Base-by-base conservation (phyloP, 2,888 invertebrate genomes). In the Mellilla xanthometata region DNA sequence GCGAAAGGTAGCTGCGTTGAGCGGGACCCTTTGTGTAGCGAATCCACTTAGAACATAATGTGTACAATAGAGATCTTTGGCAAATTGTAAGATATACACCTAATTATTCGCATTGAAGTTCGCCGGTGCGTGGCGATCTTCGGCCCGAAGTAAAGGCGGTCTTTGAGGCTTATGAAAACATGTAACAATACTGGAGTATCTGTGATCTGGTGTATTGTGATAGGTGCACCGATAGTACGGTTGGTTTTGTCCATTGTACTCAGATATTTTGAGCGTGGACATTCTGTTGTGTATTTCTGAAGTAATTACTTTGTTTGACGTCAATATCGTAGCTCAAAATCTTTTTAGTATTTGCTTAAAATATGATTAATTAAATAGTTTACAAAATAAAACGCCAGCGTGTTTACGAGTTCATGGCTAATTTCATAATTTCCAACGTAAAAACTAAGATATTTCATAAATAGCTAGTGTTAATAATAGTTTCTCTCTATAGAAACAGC, bases 41-140 rank as follows among this genome's bases (percentile, higher is more conserved):
- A 82, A 89, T 88, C 88, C 87, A 88, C 88, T 88, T 89, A 88
- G 64, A 69, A 49, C 52, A 89, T 71, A 89, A 88, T 80, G 76
- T 67, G 47, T 55, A 86, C 84, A 88, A 88, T 72, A 49, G 81
- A 60, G 54, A 78, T 82, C 85, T 83, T 85, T 87, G 85, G 86
- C 87, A 87, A 87, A 88, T 87, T 85, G 87, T 88, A 86, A 83
- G 80, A 82, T 86, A 87, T 84, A 87, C 82, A 82, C 81, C 77
- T 85, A 88, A 89, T 88, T 88, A 88, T 87, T 81, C 64, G 77
- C 75, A 83, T 88, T 86, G 72, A 76, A 65, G 76, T 76, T 72
- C 63, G 70, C 55, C 77, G 76, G 58, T 71, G 80, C 85, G 81
- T 83, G 67, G 72, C 69, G 76, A 76, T 78, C 60, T 76, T 69